Conservation (phyloP, 2,888 invertebrate species). For the Hydrotaea diabolus region DNA sequence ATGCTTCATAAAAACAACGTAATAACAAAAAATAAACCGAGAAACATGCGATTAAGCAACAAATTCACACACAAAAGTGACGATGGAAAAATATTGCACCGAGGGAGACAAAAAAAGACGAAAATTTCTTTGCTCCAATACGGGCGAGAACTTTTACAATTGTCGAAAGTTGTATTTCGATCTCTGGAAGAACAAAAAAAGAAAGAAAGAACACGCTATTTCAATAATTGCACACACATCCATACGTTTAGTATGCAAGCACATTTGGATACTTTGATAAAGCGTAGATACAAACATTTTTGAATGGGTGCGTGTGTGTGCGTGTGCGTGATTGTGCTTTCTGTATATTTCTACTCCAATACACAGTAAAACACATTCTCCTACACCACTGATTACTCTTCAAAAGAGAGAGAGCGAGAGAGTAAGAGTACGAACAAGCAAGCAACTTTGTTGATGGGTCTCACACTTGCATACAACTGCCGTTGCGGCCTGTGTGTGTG, state of each 20-base stretch:
- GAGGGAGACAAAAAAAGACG: not conserved
- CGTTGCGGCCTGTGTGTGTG: not conserved
- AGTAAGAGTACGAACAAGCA: not conserved
- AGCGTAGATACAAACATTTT: constrained; percentile 42
- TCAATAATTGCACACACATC: not conserved
- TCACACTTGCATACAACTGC: not conserved
- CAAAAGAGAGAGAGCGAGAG: too few relatives aligned
- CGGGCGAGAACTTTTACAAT: not conserved
- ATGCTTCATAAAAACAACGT: too few relatives aligned
- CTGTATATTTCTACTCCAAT: not conserved
- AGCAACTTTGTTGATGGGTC: not conserved
- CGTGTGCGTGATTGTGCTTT: constrained; percentile 2
- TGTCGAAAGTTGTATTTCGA: not conserved
- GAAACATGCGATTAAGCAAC: too few relatives aligned
- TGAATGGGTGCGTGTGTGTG: not conserved
- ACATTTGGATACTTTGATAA: constrained; percentile 45
- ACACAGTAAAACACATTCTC: too few relatives aligned
- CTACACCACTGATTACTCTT: not conserved
- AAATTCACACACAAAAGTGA: too few relatives aligned
- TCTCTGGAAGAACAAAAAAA: not conserved
- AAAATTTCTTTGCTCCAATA: not conserved
- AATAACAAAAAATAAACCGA: too few relatives aligned
- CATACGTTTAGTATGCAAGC: too few relatives aligned
- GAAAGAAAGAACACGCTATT: not conserved
- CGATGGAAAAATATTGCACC: not conserved